Evolutionary conservation across 2,113 vertebrate genomes (phyloP), one percentile per base, ranked within the genome.

Genomic region (Oplegnathus fasciatus): DNA sequence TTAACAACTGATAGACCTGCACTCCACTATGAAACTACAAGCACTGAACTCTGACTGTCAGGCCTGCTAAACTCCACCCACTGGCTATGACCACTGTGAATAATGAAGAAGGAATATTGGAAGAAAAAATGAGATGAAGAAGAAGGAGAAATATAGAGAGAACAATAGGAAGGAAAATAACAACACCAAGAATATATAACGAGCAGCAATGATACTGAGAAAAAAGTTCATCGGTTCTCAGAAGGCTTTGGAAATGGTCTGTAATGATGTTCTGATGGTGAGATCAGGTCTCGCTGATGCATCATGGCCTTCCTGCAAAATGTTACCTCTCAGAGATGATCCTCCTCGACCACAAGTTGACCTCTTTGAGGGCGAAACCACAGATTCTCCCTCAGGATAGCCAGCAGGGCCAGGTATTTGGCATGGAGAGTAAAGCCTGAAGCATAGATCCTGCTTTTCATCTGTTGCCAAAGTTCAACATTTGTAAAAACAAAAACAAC

Each of bases 401-500:
- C 34, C 28, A 24, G 48, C 37, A 37, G 40, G 42, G 18, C 15
- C 57, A 50, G 4, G 11, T 5, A 46, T 37, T 28, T 26, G 24
- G 54, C 9, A 13, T 44, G 4, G 11, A 78, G 42, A 67, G 17
- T 6, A 22, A 48, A 30, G 57, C 42, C 64, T 6, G 30, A 75
- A 26, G 72, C 22, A 24, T 8, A 40, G 70, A 73, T 69, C 8
- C 60, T 69, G n/a, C 54, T 42, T 62, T 91, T 85, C 54, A 75
- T 81, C 55, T 65, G 50, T 15, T 91, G 18, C 58, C 80, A 89
- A 44, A 72, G 24, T 74, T 52, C 57, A 60, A 28, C 15, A 48
- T 67, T 61, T 67, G 37, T 55, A 26, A 61, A 22, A 71, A 57
- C 68, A 78, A 32, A 61, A n/a, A 75, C 52, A 72, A 78, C 26